phyloP scores from a whole-genome alignment of 2,888 invertebrate genomes.

The Crematogaster levior region DNA sequence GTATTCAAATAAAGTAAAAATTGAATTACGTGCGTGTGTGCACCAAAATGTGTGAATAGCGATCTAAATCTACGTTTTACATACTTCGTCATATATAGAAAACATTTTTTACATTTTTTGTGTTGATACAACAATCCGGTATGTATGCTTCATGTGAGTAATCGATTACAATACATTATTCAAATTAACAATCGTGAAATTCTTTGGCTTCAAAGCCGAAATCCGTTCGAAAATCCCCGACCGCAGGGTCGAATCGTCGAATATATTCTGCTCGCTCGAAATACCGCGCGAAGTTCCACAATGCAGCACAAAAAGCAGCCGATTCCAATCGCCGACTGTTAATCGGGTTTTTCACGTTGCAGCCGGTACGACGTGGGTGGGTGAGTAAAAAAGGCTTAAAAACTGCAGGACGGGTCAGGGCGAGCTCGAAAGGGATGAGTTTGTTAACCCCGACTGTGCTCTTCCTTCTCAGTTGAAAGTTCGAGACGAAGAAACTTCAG shows the following conservation, averaged over 20 bases:
- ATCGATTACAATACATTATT: slow-evolving; percentile 14
- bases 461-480: slow-evolving; percentile 54
- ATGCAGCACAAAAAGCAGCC: slow-evolving; percentile 45
- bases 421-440: slow-evolving; percentile 55
- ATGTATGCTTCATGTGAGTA: not conserved
- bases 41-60: not conserved
- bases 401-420: slow-evolving; percentile 42
- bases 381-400: slow-evolving; percentile 41
- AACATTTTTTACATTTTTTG: too few species aligned
- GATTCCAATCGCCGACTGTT: slow-evolving; percentile 48
- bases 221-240: slow-evolving; percentile 11
- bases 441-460: slow-evolving; percentile 65
- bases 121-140: not conserved
- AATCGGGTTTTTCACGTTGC: slow-evolving; percentile 43
- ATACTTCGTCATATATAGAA: too few species aligned
- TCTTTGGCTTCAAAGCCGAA: slow-evolving; percentile 20
- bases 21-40: not conserved
- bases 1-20: slow-evolving; percentile 4
- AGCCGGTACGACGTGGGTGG: slow-evolving; percentile 19
- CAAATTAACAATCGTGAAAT: slow-evolving; percentile 45
- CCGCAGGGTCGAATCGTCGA: slow-evolving; percentile 13
- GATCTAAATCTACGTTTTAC: too few species aligned
- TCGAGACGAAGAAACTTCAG: slow-evolving; percentile 54
- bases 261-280: slow-evolving; percentile 17
- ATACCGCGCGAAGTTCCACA: slow-evolving; percentile 33